Percentiles rank a stretch among this genome's conserved stretches.
phyloP scores from a whole-genome alignment of 37 sponge, comb jelly and placozoan species.

The Oscarella lobularis region DNA sequence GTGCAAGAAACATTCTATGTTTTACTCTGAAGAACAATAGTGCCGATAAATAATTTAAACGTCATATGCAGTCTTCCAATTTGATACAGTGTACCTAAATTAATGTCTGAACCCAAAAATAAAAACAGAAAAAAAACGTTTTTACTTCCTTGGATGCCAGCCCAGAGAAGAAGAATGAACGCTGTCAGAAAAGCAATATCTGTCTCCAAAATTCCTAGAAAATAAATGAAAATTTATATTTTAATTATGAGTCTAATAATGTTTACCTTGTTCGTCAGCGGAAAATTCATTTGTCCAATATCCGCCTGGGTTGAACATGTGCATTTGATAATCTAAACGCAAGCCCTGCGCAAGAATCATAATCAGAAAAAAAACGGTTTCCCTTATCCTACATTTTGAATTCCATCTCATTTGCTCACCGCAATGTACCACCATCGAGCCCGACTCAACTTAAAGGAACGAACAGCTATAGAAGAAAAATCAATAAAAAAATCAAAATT shows the following conservation, averaged over 20 bases:
- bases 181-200: background rate
- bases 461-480: background rate
- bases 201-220: background rate
- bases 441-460: background rate
- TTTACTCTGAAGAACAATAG: background rate
- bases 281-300: constrained; percentile 6
- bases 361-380: too few species aligned
- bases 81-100: background rate
- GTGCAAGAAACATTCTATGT: background rate
- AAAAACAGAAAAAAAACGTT: too few species aligned
- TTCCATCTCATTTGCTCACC: background rate
- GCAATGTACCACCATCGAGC: background rate
- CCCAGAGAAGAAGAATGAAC: too few species aligned
- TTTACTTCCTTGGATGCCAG: too few species aligned
- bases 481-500: background rate
- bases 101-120: too few species aligned
- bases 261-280: constrained; percentile 7
- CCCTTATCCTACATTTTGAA: background rate
- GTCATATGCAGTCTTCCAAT: background rate
- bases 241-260: too few species aligned
- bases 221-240: background rate
- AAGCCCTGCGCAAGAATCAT: too few species aligned
- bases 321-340: background rate
- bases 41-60: background rate
- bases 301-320: background rate